These are phyloP conservation scores for Murina feae DNA, from an alignment of 2,113 vertebrate species.

Conservation along the genomic window DNA sequence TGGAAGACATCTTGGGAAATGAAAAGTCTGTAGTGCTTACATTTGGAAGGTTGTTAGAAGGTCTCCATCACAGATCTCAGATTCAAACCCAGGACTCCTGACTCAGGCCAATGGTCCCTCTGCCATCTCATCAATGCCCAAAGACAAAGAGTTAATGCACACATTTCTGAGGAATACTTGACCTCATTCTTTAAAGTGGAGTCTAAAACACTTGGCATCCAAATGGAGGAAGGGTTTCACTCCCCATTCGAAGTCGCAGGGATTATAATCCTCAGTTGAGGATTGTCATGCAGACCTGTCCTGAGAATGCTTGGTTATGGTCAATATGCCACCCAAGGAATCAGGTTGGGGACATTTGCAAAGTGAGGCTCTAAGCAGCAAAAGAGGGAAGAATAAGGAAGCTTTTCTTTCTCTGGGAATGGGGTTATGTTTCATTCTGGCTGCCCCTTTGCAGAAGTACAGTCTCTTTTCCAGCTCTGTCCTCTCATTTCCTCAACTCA, in stretches of 20 bases:
- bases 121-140: background rate
- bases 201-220: background rate
- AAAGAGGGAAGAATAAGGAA: background rate
- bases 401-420: background rate
- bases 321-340: background rate
- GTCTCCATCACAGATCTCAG: background rate
- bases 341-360: background rate
- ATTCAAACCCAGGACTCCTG: background rate
- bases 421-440: background rate
- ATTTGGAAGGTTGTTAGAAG: background rate
- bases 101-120: background rate
- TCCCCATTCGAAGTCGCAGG: background rate
- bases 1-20: background rate
- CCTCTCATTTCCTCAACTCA: background rate
- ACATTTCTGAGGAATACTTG: background rate
- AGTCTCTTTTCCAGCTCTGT: background rate
- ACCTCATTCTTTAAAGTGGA: background rate
- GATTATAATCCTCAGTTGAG: background rate
- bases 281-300: background rate
- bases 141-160: background rate
- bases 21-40: background rate
- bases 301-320: background rate
- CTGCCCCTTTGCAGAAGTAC: background rate
- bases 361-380: background rate
- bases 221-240: background rate